Evolutionary conservation across 1,140 invertebrate genomes (phyloP), one percentile per base, ranked within the genome.

Genomic region (Eciton burchellii): DNA sequence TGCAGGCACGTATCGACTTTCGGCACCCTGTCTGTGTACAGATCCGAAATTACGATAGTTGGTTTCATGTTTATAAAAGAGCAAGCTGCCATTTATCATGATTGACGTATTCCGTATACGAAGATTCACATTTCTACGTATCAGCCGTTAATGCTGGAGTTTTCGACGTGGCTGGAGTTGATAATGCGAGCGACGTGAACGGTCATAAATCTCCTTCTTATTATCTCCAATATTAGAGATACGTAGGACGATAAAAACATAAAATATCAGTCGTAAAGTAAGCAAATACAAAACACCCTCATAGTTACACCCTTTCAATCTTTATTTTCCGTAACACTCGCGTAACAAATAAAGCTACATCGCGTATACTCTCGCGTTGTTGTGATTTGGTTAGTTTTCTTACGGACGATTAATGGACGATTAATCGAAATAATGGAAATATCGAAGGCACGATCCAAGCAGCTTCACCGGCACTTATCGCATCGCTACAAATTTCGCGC

Each of bases 1-100:
- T 82, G 86, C 85, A 83, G 65, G 35, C 72, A 85, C 82, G 83
- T 87, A 84, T 59, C 86, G 83, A 87, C 84, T 83, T 35, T 76
- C 56, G 60, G 56, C 63, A 70, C 24, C 56, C 54, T 41, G 73
- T 19, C 62, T 73, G 68, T 52, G 12, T 47, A 29, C 6, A 47
- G 9, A 60, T 56, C 9, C 45, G 0, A 65, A 9, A 52, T 29
- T 6, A 9, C 29, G 45, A 77, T 41, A 29, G 6, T 70, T 79
- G 1, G 3, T 54, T 6, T 19, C 16, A 21, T 68, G 35, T 56
- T 45, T 68, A 49, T 21, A 79, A n/a, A 77, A 68, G 14, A 19
- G 11, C 35, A 6, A 56, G 4, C 19, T 65, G 21, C 12, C 16
- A 45, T 57, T 70, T 54, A 68, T 68, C 35, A 66, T 43, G 9